Conservation (phyloP, 1,140 invertebrate species). For the Cylas formicarius region DNA sequence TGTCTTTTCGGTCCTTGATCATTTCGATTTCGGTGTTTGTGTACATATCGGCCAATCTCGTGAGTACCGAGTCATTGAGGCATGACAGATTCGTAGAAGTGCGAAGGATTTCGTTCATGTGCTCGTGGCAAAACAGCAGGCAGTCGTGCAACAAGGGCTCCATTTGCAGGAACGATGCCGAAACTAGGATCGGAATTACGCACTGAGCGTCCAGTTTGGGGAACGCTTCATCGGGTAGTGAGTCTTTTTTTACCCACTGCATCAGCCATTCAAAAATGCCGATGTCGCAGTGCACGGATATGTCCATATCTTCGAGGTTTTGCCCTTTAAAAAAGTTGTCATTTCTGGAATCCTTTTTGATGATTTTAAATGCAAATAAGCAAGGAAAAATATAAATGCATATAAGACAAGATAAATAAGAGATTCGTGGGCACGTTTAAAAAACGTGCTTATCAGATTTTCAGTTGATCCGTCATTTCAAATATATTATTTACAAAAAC, state of each 20-base stretch:
- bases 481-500: no score
- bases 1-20: slow-evolving; percentile 72
- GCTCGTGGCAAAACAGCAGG: slow-evolving; percentile 68
- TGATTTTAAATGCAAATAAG: neutral
- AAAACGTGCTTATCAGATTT: no score
- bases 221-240: slow-evolving; percentile 56
- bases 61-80: slow-evolving; percentile 70
- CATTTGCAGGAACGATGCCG: slow-evolving; percentile 92
- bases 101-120: slow-evolving; percentile 73
- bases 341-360: neutral
- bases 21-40: slow-evolving; percentile 71
- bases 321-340: slow-evolving; percentile 52
- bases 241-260: slow-evolving; percentile 79
- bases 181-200: slow-evolving; percentile 86
- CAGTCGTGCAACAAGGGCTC: slow-evolving; percentile 75
- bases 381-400: slow-evolving; percentile 6
- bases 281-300: slow-evolving; percentile 92
- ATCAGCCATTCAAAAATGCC: slow-evolving; percentile 94
- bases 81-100: slow-evolving; percentile 72
- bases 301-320: slow-evolving; percentile 88
- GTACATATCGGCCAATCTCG: slow-evolving; percentile 69
- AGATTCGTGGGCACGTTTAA: no score
- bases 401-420: slow-evolving; percentile 5
- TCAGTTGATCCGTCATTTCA: no score
- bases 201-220: slow-evolving; percentile 74